phyloP scores from a whole-genome alignment of 1,140 invertebrate genomes.

The Harlomillsia oculata region DNA sequence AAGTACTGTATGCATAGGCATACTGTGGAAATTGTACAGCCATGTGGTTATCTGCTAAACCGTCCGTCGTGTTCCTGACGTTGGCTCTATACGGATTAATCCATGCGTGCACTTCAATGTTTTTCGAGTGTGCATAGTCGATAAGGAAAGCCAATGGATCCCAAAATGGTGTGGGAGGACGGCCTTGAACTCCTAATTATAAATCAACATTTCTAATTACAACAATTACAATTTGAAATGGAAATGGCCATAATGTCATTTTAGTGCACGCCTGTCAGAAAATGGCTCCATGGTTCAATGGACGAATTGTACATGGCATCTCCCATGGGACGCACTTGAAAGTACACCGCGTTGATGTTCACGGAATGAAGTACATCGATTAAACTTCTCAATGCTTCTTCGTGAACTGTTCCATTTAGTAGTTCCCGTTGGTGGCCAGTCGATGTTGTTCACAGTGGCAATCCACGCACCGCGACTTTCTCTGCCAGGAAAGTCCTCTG shows the following conservation, averaged over 20 bases:
- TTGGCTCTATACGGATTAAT: constrained; percentile 32
- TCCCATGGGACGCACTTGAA: constrained; percentile 28
- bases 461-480: constrained; percentile 28
- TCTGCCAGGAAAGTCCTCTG: constrained; percentile 19
- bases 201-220: no score
- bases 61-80: neutral
- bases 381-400: neutral
- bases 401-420: constrained; percentile 11
- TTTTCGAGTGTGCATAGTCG: constrained; percentile 16
- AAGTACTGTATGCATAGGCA: constrained; percentile 22
- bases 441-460: constrained; percentile 30
- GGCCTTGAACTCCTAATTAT: constrained; percentile 16
- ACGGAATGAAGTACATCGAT: constrained; percentile 9
- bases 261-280: constrained; percentile 30
- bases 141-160: constrained; percentile 27
- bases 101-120: constrained; percentile 33
- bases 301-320: constrained; percentile 27
- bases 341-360: constrained; percentile 28
- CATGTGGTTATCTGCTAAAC: constrained; percentile 28
- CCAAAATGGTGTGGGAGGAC: constrained; percentile 19
- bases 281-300: constrained; percentile 32
- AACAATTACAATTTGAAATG: no score
- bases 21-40: constrained; percentile 19
- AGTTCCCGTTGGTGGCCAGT: constrained; percentile 23
- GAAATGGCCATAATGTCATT: no score